A percentile compares a stretch with the other conserved stretches of the same genome.
Conservation (phyloP, 2,888 invertebrate genomes). For the Nephrotoma appendiculata region DNA sequence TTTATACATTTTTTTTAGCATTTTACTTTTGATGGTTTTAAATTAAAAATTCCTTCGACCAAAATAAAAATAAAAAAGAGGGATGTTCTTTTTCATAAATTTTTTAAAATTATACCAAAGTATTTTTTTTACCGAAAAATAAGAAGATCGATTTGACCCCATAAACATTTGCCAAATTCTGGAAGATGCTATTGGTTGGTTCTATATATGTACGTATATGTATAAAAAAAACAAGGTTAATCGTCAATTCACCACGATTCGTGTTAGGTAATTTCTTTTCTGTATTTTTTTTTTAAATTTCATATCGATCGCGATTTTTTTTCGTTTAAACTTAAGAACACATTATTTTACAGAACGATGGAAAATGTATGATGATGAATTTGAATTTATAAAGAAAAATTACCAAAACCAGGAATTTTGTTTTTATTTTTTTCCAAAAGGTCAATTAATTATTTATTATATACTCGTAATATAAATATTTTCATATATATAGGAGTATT, state of each 20-base stretch:
- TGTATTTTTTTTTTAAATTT: background rate
- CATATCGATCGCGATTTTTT: background rate
- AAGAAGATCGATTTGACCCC: background rate
- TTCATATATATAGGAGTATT: background rate
- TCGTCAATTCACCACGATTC: constrained; percentile 1
- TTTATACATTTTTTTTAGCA: background rate
- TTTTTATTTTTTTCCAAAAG: background rate
- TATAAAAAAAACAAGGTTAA: background rate
- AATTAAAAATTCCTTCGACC: background rate
- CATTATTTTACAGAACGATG: background rate
- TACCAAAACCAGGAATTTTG: background rate
- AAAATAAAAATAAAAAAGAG: background rate
- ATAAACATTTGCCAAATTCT: background rate
- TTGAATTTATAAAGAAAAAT: background rate
- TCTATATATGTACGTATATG: background rate
- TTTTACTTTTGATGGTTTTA: background rate
- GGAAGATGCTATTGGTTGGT: background rate
- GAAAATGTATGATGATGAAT: background rate
- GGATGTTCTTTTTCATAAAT: background rate
- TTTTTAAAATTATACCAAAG: background rate
- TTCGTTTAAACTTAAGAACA: background rate
- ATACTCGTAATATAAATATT: background rate
- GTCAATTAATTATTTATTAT: background rate
- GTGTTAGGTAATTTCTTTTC: background rate
- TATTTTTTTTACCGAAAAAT: background rate